These are phyloP conservation scores for Stenopsyche tienmushanensis DNA, from an alignment of 1,140 invertebrate genomes.

Conservation along the genomic window DNA sequence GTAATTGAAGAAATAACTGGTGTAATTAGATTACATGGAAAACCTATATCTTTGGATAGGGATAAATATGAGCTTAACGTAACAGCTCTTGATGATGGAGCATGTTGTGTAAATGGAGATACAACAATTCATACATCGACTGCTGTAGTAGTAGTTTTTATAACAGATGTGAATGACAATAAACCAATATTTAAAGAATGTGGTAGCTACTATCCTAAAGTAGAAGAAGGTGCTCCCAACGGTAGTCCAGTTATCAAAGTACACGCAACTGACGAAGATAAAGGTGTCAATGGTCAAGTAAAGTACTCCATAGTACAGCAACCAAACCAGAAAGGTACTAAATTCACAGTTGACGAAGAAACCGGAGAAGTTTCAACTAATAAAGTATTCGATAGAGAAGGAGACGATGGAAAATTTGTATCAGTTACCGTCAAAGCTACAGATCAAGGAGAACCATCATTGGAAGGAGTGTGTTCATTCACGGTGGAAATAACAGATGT, in stretches of 20 bases:
- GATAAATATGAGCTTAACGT: slow-evolving; percentile 94
- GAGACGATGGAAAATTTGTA: slow-evolving; percentile 93
- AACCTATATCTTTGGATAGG: slow-evolving; percentile 79
- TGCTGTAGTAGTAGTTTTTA: slow-evolving; percentile 94
- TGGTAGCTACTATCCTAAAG: slow-evolving; percentile 86
- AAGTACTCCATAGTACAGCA: slow-evolving; percentile 96
- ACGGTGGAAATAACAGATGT: slow-evolving; percentile 95
- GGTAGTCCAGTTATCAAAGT: slow-evolving; percentile 92
- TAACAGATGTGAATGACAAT: slow-evolving; percentile 95
- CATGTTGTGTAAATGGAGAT: slow-evolving; percentile 86
- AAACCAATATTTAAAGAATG: slow-evolving; percentile 94
- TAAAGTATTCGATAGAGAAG: slow-evolving; percentile 94
- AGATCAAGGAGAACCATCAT: slow-evolving; percentile 91
- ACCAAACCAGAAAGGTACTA: slow-evolving; percentile 93
- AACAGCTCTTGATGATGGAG: slow-evolving; percentile 90
- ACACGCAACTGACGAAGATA: slow-evolving; percentile 91
- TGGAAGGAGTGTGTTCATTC: slow-evolving; percentile 94
- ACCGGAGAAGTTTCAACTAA: slow-evolving; percentile 92
- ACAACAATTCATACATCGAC: slow-evolving; percentile 87
- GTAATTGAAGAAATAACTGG: slow-evolving; percentile 95
- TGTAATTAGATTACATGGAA: slow-evolving; percentile 85
- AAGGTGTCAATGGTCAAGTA: slow-evolving; percentile 88
- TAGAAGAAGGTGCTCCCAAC: slow-evolving; percentile 89
- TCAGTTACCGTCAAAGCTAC: slow-evolving; percentile 95
- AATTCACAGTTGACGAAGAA: slow-evolving; percentile 93